These are phyloP conservation scores for Drosophila tsacasi DNA, from an alignment of 1,140 invertebrate genomes.

Conservation along the genomic window DNA sequence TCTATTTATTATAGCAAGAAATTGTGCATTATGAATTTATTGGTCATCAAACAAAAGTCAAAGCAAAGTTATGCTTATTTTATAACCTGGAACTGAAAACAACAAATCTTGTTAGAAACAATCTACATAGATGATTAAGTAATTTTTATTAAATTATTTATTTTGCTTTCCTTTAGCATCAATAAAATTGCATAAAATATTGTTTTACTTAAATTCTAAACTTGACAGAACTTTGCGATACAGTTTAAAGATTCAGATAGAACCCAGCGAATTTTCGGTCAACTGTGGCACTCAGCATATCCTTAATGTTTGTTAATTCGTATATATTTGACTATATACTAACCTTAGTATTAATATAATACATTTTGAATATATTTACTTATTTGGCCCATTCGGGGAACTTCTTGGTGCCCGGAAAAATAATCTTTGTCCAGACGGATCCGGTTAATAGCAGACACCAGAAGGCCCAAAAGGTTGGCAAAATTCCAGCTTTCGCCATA, in stretches of 20 bases:
- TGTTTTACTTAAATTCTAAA: background rate
- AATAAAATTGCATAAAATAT: background rate
- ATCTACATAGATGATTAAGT: background rate
- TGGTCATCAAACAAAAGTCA: slow-evolving; percentile 2
- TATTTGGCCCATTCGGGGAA: slow-evolving; percentile 48
- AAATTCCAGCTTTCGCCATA: slow-evolving; percentile 87
- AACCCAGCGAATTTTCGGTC: no score
- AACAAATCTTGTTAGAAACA: background rate
- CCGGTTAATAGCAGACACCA: slow-evolving; percentile 22
- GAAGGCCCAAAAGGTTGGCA: slow-evolving; percentile 87
- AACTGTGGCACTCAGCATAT: no score
- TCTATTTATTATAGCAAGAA: slow-evolving; percentile 74
- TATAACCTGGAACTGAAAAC: background rate
- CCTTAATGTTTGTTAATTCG: no score
- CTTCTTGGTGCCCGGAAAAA: slow-evolving; percentile 32
- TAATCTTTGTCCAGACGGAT: slow-evolving; percentile 31
- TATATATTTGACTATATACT: no score
- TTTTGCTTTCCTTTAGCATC: no score
- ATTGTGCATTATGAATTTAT: slow-evolving; percentile 66
- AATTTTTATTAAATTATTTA: background rate
- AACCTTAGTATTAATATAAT: no score
- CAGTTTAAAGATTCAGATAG: no score
- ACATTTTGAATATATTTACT: background rate
- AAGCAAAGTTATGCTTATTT: background rate
- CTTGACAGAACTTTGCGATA: no score